These are phyloP conservation scores for Tenthredo livida DNA, from an alignment of 2,888 invertebrate genomes.

Conservation along the genomic window DNA sequence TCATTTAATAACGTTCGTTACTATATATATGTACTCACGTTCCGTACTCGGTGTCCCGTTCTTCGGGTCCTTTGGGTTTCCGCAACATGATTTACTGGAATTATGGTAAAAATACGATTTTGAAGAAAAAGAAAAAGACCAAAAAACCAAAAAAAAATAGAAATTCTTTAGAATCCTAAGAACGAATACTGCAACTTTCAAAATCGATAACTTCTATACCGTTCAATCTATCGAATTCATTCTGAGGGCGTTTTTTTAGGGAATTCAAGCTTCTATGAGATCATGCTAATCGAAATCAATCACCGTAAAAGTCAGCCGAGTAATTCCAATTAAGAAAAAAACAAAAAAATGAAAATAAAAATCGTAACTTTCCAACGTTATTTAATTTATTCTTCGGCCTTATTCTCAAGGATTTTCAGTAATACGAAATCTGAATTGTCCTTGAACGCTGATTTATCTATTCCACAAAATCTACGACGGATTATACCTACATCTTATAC, in stretches of 20 bases:
- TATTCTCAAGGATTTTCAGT: background rate
- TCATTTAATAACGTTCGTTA: background rate
- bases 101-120: background rate
- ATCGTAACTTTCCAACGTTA: background rate
- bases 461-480: background rate
- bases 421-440: too few species aligned
- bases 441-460: too few species aligned
- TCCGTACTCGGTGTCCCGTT: slow-evolving; percentile 41
- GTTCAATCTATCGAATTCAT: background rate
- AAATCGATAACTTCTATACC: too few species aligned
- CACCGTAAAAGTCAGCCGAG: background rate
- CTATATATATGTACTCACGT: too few species aligned
- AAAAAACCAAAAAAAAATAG: too few species aligned
- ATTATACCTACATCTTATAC: too few species aligned
- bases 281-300: background rate
- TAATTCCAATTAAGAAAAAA: background rate
- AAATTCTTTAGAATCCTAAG: too few species aligned
- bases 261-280: background rate
- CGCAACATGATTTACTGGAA: slow-evolving; percentile 6
- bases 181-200: background rate
- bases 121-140: too few species aligned
- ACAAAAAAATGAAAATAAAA: background rate
- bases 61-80: background rate
- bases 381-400: background rate
- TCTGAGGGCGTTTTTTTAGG: background rate